A percentile compares a stretch with the other conserved stretches of the same genome.
Evolutionary conservation across 1,140 invertebrate species (phyloP).

Genomic region (Drosophila ercepeae): DNA sequence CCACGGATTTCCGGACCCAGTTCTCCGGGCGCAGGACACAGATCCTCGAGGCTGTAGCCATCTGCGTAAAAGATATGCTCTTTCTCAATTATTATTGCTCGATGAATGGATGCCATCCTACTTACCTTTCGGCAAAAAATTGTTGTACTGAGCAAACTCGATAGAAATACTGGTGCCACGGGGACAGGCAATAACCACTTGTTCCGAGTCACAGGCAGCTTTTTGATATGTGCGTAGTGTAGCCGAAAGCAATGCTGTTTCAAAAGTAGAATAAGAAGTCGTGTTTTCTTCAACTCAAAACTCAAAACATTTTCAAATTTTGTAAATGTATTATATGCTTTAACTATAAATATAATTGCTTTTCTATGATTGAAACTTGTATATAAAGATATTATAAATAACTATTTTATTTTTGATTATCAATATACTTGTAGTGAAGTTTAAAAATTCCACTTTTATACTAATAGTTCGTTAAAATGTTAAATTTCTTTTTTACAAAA

Average conservation of each 20-base stretch:
- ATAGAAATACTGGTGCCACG: conserved; percentile 94
- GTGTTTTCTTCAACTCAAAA: too few species aligned
- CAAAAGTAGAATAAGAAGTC: not conserved
- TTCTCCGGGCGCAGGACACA: conserved; percentile 61
- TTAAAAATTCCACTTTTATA: too few species aligned
- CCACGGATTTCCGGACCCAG: conserved; percentile 51
- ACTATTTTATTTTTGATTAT: too few species aligned
- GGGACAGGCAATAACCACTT: conserved; percentile 92
- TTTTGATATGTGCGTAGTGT: conserved; percentile 94
- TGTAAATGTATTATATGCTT: too few species aligned
- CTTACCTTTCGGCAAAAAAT: conserved; percentile 78
- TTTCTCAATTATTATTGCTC: too few species aligned
- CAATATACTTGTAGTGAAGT: too few species aligned
- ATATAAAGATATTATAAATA: too few species aligned
- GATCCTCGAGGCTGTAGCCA: conserved; percentile 77
- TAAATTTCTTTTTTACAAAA: too few species aligned
- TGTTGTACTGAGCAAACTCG: conserved; percentile 87
- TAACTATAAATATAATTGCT: too few species aligned
- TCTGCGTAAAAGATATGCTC: conserved; percentile 38
- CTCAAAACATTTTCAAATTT: too few species aligned
- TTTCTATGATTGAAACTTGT: too few species aligned
- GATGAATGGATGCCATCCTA: not conserved
- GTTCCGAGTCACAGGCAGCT: conserved; percentile 93
- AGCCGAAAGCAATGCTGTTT: conserved; percentile 92
- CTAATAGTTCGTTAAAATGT: too few species aligned